A percentile compares a stretch with the other conserved stretches of the same genome.
Evolutionary conservation across 1,140 invertebrate species (phyloP).

Genomic region (Cherax destructor): DNA sequence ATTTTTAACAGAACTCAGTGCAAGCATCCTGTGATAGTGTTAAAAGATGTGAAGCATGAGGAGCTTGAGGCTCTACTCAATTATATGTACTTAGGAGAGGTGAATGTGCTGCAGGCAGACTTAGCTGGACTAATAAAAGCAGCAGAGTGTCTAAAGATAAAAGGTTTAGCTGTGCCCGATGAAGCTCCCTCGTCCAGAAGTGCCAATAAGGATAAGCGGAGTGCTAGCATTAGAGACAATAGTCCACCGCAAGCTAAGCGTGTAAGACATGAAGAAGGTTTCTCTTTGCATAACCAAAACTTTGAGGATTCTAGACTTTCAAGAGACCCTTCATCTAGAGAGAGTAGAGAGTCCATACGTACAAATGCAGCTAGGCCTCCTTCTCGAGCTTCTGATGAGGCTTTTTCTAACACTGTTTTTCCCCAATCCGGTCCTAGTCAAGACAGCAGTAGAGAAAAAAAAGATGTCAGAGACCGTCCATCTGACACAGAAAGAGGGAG

Average conservation of each 20-base stretch:
- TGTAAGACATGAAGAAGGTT: conserved; percentile 33
- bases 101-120: conserved; percentile 62
- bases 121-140: conserved; percentile 61
- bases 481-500: conserved; percentile 41
- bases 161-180: conserved; percentile 57
- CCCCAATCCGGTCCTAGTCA: conserved; percentile 35
- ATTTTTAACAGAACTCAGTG: conserved; percentile 62
- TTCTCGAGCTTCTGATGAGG: conserved; percentile 3
- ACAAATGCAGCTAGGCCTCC: conserved; percentile 18
- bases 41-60: conserved; percentile 59
- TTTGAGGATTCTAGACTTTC: conserved; percentile 19
- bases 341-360: not conserved
- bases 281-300: conserved; percentile 6
- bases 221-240: conserved; percentile 4
- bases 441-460: conserved; percentile 36
- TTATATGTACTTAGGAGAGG: conserved; percentile 64
- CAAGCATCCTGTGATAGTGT: conserved; percentile 61
- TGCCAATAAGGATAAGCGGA: conserved; percentile 43
- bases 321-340: conserved; percentile 16
- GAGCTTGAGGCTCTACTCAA: conserved; percentile 58
- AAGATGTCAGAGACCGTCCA: conserved; percentile 22
- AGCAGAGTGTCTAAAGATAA: conserved; percentile 60
- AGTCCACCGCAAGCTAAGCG: conserved; percentile 47
- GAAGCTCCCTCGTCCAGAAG: conserved; percentile 46
- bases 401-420: conserved; percentile 12